These are phyloP conservation scores for Hemitrygon akajei DNA, from an alignment of 2,797 vertebrate species.

Conservation along the genomic window DNA sequence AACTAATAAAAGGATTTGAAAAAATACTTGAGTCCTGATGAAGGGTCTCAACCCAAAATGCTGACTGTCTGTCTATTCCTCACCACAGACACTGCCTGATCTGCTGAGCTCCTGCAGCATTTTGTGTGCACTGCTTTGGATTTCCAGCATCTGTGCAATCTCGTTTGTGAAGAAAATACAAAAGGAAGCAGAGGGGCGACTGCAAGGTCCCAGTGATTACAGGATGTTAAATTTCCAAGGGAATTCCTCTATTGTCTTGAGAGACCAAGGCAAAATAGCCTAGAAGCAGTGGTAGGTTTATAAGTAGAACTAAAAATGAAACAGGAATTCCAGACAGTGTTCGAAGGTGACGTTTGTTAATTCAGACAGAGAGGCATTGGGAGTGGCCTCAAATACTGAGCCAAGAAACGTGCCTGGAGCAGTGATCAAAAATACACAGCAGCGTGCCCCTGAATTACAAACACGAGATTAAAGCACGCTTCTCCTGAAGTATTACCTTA, in stretches of 20 bases:
- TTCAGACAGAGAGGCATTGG: too few species aligned
- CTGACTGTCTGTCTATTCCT: too few species aligned
- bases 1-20: background rate
- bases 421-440: background rate
- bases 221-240: background rate
- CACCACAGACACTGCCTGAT: too few species aligned
- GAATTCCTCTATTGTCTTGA: background rate
- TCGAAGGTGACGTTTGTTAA: background rate
- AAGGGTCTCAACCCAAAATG: too few species aligned
- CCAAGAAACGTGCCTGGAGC: background rate
- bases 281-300: background rate
- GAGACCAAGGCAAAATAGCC: background rate
- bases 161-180: background rate
- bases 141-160: too few species aligned
- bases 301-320: background rate
- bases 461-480: background rate
- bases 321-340: background rate
- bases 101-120: too few species aligned
- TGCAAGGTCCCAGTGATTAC: background rate
- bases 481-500: background rate
- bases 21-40: background rate
- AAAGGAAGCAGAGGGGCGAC: background rate
- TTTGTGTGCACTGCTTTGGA: too few species aligned
- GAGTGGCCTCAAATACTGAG: background rate
- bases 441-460: too few species aligned